phyloP scores from a whole-genome alignment of 2,797 vertebrate genomes.

The Lepilemur ruficaudatus region DNA sequence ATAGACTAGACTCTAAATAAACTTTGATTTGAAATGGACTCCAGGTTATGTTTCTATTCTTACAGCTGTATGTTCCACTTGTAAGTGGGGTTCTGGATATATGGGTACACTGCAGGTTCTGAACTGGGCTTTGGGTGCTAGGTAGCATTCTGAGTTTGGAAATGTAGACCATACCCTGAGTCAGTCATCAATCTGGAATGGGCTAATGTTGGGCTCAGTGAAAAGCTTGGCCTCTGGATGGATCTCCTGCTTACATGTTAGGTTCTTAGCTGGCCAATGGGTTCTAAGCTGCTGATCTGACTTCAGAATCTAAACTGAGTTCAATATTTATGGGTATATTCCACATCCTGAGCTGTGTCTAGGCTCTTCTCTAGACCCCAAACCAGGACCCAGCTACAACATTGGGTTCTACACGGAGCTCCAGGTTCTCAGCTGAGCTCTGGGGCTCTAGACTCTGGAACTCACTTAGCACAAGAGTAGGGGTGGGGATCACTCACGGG shows the following conservation, averaged over 20 bases:
- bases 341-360: neutral
- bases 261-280: neutral
- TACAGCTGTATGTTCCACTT: neutral
- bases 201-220: neutral
- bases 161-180: neutral
- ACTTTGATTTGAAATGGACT: neutral
- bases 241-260: neutral
- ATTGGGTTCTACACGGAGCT: neutral
- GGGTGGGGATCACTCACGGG: constrained; percentile 56
- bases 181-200: neutral
- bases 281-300: neutral
- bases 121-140: neutral
- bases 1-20: neutral
- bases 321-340: neutral
- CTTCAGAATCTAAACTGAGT: neutral
- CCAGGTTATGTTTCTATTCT: neutral
- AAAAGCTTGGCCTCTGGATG: neutral
- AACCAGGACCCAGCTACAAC: neutral
- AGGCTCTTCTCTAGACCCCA: neutral
- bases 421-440: neutral
- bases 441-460: neutral
- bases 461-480: neutral
- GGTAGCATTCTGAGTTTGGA: neutral
- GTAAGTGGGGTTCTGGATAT: neutral
- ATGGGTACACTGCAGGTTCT: neutral